Conservation (phyloP, 2,888 invertebrate genomes). For the Falcaria lacertinaria region DNA sequence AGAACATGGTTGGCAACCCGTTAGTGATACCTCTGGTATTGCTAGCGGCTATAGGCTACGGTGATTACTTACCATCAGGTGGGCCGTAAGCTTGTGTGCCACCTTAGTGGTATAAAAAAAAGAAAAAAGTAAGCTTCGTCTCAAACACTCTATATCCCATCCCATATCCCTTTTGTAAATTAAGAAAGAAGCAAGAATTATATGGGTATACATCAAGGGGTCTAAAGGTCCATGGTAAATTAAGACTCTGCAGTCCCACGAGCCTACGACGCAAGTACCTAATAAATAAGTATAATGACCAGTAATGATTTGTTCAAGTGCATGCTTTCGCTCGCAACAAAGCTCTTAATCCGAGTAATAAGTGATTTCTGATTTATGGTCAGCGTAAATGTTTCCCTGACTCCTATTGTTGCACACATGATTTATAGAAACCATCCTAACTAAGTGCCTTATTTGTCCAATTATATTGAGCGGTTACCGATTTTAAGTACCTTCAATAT, state of each 20-base stretch:
- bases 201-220: not conserved
- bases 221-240: conserved; percentile 2
- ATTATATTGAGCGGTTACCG: not conserved
- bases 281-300: conserved; percentile 23
- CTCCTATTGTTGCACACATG: conserved; percentile 39
- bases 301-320: conserved; percentile 32
- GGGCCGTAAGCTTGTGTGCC: no score
- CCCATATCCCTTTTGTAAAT: no score
- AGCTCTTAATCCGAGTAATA: conserved; percentile 19
- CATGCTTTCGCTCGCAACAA: conserved; percentile 5
- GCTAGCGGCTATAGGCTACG: no score
- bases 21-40: no score
- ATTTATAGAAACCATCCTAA: not conserved
- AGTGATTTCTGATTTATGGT: conserved; percentile 32
- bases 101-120: no score
- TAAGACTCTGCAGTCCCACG: conserved; percentile 16
- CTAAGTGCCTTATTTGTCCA: not conserved
- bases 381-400: conserved; percentile 39
- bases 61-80: no score
- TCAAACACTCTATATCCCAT: no score
- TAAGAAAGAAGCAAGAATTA: no score
- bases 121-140: no score
- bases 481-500: no score
- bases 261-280: no score
- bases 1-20: no score